Evolutionary conservation across 2,888 invertebrate genomes (phyloP), one percentile per base, ranked within the genome.

Genomic region (Linyphia triangularis): DNA sequence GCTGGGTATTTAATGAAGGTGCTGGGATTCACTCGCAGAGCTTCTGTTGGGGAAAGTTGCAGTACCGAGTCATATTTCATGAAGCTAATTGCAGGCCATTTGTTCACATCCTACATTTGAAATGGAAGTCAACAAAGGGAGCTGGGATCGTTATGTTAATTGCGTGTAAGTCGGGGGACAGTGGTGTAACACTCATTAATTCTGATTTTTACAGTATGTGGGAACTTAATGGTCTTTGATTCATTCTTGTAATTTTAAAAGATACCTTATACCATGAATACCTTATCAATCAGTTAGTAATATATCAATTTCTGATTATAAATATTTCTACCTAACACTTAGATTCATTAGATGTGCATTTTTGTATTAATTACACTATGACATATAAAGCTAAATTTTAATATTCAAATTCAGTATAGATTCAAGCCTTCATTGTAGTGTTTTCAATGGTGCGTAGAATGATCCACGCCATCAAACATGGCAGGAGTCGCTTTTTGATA

Each of bases 121-220:
- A 59, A 81, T 40, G 70, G 57, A 69, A 70, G 70, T 70, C 26
- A 82, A 82, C 82, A 72, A 72, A 43, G 72, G 43, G 26, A n/a
- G 3, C 26, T 33, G 51, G 28, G 37, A 57, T 81, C 81, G 16
- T 59, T 57, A 37, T 33, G 81, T 26, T 81, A 69, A 69, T 57
- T 13, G 16, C 37, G 10, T 10, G 28, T 30, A 37, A 16, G 69
- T 81, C 24, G 30, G 6, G 19, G 22, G n/a, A 51, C 10, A 67
- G 26, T 24, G 65, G 65, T 69, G 22, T 28, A 37, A n/a, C 22
- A 16, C 57, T 37, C 59, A 69, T 81, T 69, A 81, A 59, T 81
- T 69, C 13, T 10, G 1, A 22, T 33, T 43, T 9, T 10, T n/a
- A 28, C n/a, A n/a, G 61, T 33, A 4, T 40, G 10, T 10, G 10